Percentiles rank a stretch among this genome's conserved stretches.
phyloP scores from a whole-genome alignment of 2,797 vertebrate species.

The Tiaroga cobitis region DNA sequence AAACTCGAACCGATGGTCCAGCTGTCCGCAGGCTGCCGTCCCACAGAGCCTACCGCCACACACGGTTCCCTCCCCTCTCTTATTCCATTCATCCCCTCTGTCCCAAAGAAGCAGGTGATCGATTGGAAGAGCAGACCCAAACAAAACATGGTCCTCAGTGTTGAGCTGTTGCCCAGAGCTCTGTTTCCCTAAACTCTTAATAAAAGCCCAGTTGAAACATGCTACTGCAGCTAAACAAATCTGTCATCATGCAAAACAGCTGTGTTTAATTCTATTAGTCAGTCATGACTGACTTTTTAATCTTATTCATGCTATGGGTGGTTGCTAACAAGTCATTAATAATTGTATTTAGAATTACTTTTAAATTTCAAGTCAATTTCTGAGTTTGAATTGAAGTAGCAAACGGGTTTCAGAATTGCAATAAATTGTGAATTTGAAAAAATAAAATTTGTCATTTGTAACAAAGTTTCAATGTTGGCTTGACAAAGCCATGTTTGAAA shows the following conservation, averaged over 20 bases:
- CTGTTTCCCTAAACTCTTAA: slow-evolving; percentile 51
- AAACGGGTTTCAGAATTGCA: neutral
- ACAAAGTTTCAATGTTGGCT: neutral
- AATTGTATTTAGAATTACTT: neutral
- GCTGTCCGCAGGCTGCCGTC: slow-evolving; percentile 71
- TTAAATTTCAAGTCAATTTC: neutral
- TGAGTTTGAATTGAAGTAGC: too few relatives aligned
- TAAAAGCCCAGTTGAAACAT: slow-evolving; percentile 65
- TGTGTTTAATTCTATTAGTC: slow-evolving; percentile 21
- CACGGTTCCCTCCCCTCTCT: slow-evolving; percentile 57
- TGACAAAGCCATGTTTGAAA: neutral
- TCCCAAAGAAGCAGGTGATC: slow-evolving; percentile 72
- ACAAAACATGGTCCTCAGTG: slow-evolving; percentile 65
- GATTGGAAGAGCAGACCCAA: slow-evolving; percentile 73
- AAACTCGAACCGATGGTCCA: slow-evolving; percentile 79
- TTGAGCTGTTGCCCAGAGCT: slow-evolving; percentile 51
- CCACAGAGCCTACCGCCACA: slow-evolving; percentile 56
- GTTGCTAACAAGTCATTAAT: neutral
- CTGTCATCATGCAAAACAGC: slow-evolving; percentile 57
- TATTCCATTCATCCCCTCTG: slow-evolving; percentile 45
- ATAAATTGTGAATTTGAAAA: neutral
- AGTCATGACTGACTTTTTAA: neutral
- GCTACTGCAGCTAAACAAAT: slow-evolving; percentile 67
- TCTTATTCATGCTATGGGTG: neutral
- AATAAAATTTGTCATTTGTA: neutral